Base-by-base conservation (phyloP, 2,113 vertebrate genomes). In the Sula dactylatra region DNA sequence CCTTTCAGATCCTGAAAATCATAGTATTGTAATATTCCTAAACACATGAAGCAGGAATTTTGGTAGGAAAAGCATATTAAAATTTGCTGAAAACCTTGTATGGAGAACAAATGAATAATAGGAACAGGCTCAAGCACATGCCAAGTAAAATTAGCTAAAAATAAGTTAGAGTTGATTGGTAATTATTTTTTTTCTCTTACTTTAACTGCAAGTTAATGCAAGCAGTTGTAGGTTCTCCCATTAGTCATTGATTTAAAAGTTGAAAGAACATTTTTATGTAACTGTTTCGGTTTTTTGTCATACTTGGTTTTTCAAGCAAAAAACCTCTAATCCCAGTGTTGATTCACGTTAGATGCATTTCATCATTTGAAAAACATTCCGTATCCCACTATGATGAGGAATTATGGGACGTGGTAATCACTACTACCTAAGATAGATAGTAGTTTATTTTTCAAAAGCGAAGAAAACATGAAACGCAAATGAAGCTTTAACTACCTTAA, bases 301-400 rank as follows among this genome's bases (percentile, higher is more conserved):
- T 50, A 31, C 7, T 50, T 84, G 24, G 0, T 74, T 91, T 92
- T 85, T 58, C 49, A 76, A 49, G 45, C 3, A 58, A 82, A 80
- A 27, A 1, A 0, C 2, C 1, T 70, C 21, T 40, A 44, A 56
- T 79, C 24, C 26, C 13, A 45, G 29, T 73, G 18, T 71, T 86
- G 61, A 31, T 84, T 93, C 20, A 7, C 17, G 17, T 56, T 86
- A 62, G 10, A 26, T 71, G 31, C 4, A 34, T 61, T 77, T 66
- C 7, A 34, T 42, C 11, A 20, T 86, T 72, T 72, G 32, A 38
- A 80, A 86, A 86, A 7, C 9, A 9, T 52, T 47, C 38, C 61
- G 1, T 65, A 31, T 65, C 10, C 11, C 91, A 16, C 9, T n/a
- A 6, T 13, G 42, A 22, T 72, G 65, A 65, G 31, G 54, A 56